Evolutionary conservation across 2,888 invertebrate genomes (phyloP).

Genomic region (Caenorhabditis becei): DNA sequence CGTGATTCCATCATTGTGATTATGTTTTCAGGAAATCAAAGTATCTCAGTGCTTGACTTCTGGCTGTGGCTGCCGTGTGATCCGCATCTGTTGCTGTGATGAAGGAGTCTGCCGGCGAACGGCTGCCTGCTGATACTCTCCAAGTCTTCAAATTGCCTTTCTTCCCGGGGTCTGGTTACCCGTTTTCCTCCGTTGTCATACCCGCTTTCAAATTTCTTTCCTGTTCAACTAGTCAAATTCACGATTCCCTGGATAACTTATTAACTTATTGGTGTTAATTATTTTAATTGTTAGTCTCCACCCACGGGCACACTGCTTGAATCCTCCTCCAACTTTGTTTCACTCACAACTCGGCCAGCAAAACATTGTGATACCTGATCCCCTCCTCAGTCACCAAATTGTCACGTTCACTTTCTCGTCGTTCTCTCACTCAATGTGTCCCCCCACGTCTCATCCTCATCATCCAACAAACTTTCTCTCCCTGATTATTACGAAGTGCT

Average conservation of each 20-base stretch:
- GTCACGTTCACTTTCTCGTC: conserved; percentile 54
- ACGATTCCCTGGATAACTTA: conserved; percentile 32
- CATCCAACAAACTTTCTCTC: conserved; percentile 15
- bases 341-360: conserved; percentile 42
- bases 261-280: conserved; percentile 48
- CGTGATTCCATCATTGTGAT: conserved; percentile 30
- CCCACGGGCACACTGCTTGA: conserved; percentile 51
- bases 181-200: conserved; percentile 48
- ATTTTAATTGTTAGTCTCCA: conserved; percentile 43
- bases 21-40: conserved; percentile 65
- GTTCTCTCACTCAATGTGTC: conserved; percentile 24
- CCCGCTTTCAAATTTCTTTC: conserved; percentile 41
- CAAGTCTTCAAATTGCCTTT: conserved; percentile 39
- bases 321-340: conserved; percentile 25
- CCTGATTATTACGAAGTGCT: conserved; percentile 42
- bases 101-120: conserved; percentile 66
- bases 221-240: conserved; percentile 48
- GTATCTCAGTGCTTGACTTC: conserved; percentile 68
- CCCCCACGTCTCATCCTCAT: background rate
- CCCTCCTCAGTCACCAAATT: conserved; percentile 48
- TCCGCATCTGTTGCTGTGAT: conserved; percentile 78
- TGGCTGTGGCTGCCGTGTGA: conserved; percentile 74
- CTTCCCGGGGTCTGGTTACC: conserved; percentile 59
- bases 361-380: conserved; percentile 56
- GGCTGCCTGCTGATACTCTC: conserved; percentile 31